Percentiles rank a stretch among this genome's conserved stretches.
phyloP scores from a whole-genome alignment of 2,888 invertebrate genomes.

The Lasius platythorax region DNA sequence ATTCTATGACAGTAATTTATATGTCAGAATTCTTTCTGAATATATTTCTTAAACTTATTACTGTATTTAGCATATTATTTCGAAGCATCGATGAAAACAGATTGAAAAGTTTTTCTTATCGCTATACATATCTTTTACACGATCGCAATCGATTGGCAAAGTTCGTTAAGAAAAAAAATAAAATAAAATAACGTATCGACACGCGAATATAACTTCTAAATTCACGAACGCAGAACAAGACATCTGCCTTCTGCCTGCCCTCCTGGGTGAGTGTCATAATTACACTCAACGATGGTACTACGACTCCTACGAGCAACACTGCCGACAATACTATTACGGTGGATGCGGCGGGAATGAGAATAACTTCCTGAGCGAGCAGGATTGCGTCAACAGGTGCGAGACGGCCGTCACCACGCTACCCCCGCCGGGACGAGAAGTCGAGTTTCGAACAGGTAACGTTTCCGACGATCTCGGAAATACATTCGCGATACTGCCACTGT shows the following conservation, averaged over 20 bases:
- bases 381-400: slow-evolving; percentile 90
- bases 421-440: slow-evolving; percentile 74
- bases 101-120: neutral
- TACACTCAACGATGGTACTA: slow-evolving; percentile 94
- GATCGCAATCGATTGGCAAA: neutral
- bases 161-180: neutral
- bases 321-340: slow-evolving; percentile 94
- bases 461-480: slow-evolving; percentile 13
- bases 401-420: slow-evolving; percentile 85
- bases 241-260: slow-evolving; percentile 92
- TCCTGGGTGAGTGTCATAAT: slow-evolving; percentile 92
- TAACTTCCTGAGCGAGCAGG: slow-evolving; percentile 91
- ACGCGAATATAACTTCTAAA: slow-evolving; percentile 14
- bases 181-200: neutral
- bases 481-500: neutral
- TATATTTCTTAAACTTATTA: neutral
- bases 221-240: slow-evolving; percentile 87
- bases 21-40: neutral
- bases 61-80: neutral
- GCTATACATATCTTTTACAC: neutral
- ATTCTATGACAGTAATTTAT: neutral
- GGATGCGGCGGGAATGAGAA: slow-evolving; percentile 97
- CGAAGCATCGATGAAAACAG: neutral
- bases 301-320: slow-evolving; percentile 91
- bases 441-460: slow-evolving; percentile 83